Conservation (phyloP, 2,113 vertebrate species). For the Tachysurus vachellii region DNA sequence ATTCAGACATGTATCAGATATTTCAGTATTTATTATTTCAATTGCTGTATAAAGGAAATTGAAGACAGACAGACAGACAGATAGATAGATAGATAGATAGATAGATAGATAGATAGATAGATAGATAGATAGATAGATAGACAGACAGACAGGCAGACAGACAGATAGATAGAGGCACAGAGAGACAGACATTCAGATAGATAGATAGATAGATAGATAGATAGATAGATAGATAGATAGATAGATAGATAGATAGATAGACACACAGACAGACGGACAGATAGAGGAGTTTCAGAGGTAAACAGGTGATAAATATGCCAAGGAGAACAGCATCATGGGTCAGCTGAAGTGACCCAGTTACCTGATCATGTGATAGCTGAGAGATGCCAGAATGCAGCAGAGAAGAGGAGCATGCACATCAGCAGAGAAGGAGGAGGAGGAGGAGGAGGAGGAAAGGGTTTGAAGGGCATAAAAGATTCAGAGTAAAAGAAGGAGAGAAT, state of each 20-base stretch:
- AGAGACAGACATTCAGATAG: no score
- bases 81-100: background rate
- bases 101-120: no score
- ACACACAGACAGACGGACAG: background rate
- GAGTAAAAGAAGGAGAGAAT: conserved; percentile 66
- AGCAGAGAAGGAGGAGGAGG: conserved; percentile 79
- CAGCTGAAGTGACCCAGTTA: conserved; percentile 84
- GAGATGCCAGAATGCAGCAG: conserved; percentile 98
- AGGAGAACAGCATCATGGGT: conserved; percentile 60
- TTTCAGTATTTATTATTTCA: background rate
- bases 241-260: background rate
- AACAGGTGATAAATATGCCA: conserved; percentile 47
- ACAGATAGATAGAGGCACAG: no score
- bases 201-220: background rate
- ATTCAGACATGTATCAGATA: background rate
- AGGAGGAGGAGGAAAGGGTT: conserved; percentile 54
- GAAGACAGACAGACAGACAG: background rate
- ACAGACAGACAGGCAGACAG: no score
- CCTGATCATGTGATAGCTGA: conserved; percentile 99
- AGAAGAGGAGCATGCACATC: conserved; percentile 88
- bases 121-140: no score
- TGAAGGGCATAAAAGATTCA: conserved; percentile 63
- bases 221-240: background rate
- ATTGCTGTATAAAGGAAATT: background rate
- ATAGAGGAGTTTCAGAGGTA: background rate